Base-by-base conservation (phyloP, 2,888 invertebrate genomes). In the Cylindroiulus punctatus region DNA sequence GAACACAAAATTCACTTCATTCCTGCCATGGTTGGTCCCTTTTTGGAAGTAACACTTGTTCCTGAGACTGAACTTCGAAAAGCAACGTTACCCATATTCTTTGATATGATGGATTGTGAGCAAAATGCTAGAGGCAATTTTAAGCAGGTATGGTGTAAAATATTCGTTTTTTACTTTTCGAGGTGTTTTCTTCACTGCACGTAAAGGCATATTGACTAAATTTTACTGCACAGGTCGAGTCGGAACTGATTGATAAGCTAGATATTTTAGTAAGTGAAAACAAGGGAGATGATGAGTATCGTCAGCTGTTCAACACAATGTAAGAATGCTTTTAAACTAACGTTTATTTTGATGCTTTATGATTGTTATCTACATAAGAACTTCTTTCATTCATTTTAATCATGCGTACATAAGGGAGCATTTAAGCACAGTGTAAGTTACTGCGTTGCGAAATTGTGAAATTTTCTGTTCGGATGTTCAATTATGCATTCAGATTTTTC, bases 61-160 rank as follows among this genome's bases (percentile, higher is more conserved):
- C 96, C 96, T 0, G 96, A 97, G 89, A 93, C 94, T 57, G 95
- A 96, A 88, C 91, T 98, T 10, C 93, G 98, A 0, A 95, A 96
- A 89, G 96, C 97, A 0, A 98, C 97, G 0, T 91, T 98, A 17
- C 96, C 97, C 10, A 97, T 98, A 82, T 95, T 98, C 89, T 98
- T 97, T 89, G 97, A 98, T 89, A 95, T 98, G 93, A 98, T 98
- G 96, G 96, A 97, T 88, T 96, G 96, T 89, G 98, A 98, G 90
- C 95, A 95, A 87, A 92, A 93, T 90, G 94, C 94, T 0, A 94
- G 95, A 0, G 97, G 97, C 0, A 96, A 96, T 88, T 98, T 98
- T 89, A 94, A 96, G 87, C 93, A 96, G 90, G 92, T 92, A 86
- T 52, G 32, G 44, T 84, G 36, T 65, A 14, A 30, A 1, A 26